phyloP scores from a whole-genome alignment of 2,797 vertebrate species.

The Platyrinchus mystaceus region DNA sequence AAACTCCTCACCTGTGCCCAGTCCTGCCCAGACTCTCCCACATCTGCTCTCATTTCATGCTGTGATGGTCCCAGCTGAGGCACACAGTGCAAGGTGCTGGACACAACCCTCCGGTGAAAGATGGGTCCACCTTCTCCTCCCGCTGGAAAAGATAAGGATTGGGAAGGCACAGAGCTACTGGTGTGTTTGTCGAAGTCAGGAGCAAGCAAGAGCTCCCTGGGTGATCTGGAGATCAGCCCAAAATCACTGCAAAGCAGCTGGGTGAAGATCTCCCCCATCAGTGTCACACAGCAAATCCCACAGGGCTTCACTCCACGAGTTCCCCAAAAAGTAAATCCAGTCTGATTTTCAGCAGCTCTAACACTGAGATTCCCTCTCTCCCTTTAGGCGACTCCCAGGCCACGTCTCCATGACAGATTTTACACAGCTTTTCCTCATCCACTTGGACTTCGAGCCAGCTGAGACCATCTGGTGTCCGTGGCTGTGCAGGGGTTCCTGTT shows the following conservation, averaged over 20 bases:
- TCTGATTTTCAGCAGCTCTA: not conserved
- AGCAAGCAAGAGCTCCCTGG: not conserved
- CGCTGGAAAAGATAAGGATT: rapidly evolving
- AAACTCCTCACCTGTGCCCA: rapidly evolving
- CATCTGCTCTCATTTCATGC: rapidly evolving
- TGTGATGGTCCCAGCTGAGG: rapidly evolving
- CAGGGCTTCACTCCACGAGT: rapidly evolving
- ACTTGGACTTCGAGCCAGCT: not conserved
- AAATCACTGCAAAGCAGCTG: not conserved
- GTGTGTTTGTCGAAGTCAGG: not conserved
- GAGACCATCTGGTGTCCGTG: not conserved
- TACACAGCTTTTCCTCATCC: not conserved
- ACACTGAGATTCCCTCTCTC: not conserved
- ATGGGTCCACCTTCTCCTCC: not conserved
- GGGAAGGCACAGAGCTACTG: not conserved
- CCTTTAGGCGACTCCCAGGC: not conserved
- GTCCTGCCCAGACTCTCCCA: not conserved
- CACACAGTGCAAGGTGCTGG: rapidly evolving
- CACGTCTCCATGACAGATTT: not conserved
- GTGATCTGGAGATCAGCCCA: not conserved
- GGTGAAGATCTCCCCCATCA: not conserved
- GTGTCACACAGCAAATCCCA: not conserved
- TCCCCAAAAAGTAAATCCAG: not conserved
- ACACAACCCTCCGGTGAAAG: rapidly evolving
- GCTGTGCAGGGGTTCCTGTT: not conserved